Conservation (phyloP, 1,140 invertebrate genomes). For the Eurosta solidaginis region DNA sequence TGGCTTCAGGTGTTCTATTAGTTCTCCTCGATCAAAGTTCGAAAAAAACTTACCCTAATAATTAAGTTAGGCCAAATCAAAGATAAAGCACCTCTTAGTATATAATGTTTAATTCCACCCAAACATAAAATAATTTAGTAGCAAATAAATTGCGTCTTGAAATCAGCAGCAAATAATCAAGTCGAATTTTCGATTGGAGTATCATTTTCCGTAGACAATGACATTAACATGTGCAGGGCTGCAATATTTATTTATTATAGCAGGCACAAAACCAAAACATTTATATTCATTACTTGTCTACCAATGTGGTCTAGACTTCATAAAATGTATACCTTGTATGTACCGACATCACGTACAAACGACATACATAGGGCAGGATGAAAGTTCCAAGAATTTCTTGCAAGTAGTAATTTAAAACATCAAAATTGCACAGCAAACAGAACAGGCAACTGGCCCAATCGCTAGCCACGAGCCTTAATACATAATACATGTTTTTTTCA, state of each 20-base stretch:
- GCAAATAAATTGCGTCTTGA: too few species aligned
- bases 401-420: neutral
- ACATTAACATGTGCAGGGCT: neutral
- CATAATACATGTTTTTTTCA: neutral
- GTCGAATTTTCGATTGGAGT: neutral
- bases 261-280: neutral
- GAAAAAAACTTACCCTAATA: too few species aligned
- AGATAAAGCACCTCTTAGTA: too few species aligned
- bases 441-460: neutral
- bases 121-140: too few species aligned
- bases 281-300: constrained; percentile 14
- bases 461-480: neutral
- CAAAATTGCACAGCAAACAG: neutral
- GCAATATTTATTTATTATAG: neutral
- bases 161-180: neutral
- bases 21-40: too few species aligned
- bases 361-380: neutral
- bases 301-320: constrained; percentile 16
- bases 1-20: too few species aligned
- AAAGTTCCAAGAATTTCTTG: too few species aligned
- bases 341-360: neutral
- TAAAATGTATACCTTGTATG: too few species aligned
- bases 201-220: neutral
- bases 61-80: too few species aligned
- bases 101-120: too few species aligned